Percentiles rank a stretch among this genome's conserved stretches.
phyloP scores from a whole-genome alignment of 2,113 vertebrate genomes.

The Fregata magnificens region DNA sequence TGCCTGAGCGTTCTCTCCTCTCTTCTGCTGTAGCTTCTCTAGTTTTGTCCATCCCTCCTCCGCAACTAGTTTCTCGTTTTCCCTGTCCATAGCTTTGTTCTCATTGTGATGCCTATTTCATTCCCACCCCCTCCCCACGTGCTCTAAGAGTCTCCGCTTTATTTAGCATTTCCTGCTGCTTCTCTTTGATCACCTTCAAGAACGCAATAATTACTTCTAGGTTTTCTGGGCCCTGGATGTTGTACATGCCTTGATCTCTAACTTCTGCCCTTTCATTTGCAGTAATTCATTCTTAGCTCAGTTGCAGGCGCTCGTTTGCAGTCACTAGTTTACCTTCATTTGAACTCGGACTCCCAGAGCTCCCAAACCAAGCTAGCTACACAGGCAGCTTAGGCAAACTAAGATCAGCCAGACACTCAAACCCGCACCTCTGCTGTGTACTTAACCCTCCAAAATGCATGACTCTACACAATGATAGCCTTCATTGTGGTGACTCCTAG shows the following conservation, averaged over 20 bases:
- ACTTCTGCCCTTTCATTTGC: constrained; percentile 50
- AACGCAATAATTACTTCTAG: neutral
- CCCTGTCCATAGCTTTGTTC: neutral
- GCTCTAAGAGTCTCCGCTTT: neutral
- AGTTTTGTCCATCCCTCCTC: neutral
- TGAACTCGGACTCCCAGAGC: neutral
- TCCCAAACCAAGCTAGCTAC: neutral
- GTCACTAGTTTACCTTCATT: neutral
- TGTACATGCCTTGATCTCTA: constrained; percentile 29
- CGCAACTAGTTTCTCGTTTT: neutral
- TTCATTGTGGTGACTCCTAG: neutral
- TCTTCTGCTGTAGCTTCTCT: neutral
- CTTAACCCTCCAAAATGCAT: neutral
- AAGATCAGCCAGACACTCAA: neutral
- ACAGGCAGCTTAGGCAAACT: neutral
- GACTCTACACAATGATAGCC: neutral
- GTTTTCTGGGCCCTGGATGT: constrained; percentile 13
- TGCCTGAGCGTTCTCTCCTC: neutral
- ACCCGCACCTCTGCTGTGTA: neutral
- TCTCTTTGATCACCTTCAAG: constrained; percentile 35
- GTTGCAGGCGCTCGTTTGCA: neutral
- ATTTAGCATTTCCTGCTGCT: constrained; percentile 14
- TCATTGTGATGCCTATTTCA: neutral
- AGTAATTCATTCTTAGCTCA: constrained; percentile 27
- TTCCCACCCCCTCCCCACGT: neutral